Percentiles rank a stretch among this genome's conserved stretches.
These are phyloP conservation scores for Solenopsis fugax DNA, from an alignment of 1,140 invertebrate species.

Conservation along the genomic window DNA sequence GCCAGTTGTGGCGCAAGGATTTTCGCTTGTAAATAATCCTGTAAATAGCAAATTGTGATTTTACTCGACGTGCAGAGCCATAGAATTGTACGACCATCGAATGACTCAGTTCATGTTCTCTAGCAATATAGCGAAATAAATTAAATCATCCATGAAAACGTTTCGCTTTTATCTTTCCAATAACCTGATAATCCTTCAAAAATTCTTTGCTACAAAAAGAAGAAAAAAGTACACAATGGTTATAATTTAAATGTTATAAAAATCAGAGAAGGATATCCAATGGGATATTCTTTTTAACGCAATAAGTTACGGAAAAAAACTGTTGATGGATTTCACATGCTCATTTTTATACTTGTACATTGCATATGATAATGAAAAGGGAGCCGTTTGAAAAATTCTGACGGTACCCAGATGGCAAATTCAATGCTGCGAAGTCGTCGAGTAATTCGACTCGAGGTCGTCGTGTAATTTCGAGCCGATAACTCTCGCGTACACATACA, in stretches of 20 bases:
- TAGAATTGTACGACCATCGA: conserved; percentile 81
- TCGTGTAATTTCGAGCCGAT: neutral
- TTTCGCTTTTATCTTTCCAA: conserved; percentile 42
- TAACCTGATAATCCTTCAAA: neutral
- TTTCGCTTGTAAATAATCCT: conserved; percentile 81
- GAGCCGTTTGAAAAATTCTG: neutral
- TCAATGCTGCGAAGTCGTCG: neutral
- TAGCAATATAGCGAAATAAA: conserved; percentile 86
- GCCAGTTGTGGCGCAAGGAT: conserved; percentile 20
- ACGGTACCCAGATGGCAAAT: conserved; percentile 1
- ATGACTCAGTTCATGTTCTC: conserved; percentile 85
- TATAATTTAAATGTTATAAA: neutral
- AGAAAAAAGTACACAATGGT: neutral
- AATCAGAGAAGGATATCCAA: neutral
- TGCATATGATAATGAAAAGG: neutral
- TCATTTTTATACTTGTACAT: neutral
- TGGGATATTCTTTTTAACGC: neutral
- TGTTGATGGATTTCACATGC: neutral
- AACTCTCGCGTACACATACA: neutral
- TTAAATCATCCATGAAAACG: conserved; percentile 78
- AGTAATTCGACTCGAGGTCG: neutral
- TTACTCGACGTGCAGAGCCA: conserved; percentile 81
- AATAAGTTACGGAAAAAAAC: neutral
- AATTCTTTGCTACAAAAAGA: neutral
- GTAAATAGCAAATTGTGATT: conserved; percentile 87